Conservation (phyloP, 2,888 invertebrate species). For the Cataglyphis livida region DNA sequence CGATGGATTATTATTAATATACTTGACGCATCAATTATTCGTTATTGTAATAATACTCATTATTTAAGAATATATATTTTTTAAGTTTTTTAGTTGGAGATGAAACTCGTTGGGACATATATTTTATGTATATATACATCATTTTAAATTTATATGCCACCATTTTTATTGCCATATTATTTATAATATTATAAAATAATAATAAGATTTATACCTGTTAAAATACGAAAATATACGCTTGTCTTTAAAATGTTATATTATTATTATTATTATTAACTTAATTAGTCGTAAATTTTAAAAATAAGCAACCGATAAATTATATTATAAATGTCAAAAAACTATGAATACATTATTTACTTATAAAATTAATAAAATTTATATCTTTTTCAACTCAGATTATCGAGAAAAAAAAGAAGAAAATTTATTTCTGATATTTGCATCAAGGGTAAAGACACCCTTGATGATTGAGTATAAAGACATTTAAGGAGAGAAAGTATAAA, state of each 20-base stretch:
- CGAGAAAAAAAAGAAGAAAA: neutral
- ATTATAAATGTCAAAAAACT: neutral
- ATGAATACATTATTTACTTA: neutral
- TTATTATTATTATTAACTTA: constrained; percentile 6
- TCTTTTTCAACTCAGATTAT: neutral
- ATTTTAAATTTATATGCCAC: neutral
- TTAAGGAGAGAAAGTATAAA: constrained; percentile 83
- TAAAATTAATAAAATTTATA: neutral
- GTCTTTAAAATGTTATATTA: neutral
- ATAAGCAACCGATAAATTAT: neutral
- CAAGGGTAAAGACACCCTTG: constrained; percentile 54
- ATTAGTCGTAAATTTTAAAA: neutral
- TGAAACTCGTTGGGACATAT: neutral
- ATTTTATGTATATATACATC: neutral
- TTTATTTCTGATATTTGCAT: neutral
- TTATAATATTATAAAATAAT: neutral
- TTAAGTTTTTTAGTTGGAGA: neutral
- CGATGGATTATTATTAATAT: neutral
- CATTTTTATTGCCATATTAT: constrained; percentile 10
- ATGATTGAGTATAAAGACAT: constrained; percentile 61
- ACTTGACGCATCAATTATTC: neutral
- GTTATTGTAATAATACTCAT: constrained; percentile 5
- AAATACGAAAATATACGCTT: neutral
- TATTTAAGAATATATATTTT: neutral
- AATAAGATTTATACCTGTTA: neutral